phyloP scores from a whole-genome alignment of 2,113 vertebrate genomes.

The Heliornis fulica region DNA sequence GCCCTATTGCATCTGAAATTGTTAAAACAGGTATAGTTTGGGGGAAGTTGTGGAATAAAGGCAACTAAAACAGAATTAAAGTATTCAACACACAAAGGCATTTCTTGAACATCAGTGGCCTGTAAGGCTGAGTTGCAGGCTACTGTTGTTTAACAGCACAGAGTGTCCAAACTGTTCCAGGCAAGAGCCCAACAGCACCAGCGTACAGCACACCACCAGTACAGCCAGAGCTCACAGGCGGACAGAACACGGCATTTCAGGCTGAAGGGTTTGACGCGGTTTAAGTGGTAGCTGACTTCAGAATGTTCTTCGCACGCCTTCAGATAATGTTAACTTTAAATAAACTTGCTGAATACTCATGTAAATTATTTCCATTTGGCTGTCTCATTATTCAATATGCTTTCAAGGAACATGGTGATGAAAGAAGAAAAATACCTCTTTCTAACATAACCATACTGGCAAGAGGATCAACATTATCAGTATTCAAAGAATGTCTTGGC shows the following conservation, averaged over 20 bases:
- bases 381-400: conserved; percentile 78
- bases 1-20: neutral
- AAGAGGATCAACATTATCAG: conserved; percentile 80
- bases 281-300: conserved; percentile 36
- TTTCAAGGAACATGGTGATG: conserved; percentile 83
- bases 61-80: neutral
- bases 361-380: conserved; percentile 74
- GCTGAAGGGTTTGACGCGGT: neutral
- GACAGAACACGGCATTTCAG: neutral
- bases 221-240: neutral
- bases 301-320: conserved; percentile 41
- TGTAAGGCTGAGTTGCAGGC: neutral
- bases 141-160: neutral
- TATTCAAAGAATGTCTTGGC: conserved; percentile 82
- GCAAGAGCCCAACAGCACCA: neutral
- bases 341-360: conserved; percentile 71
- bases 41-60: neutral
- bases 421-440: conserved; percentile 82
- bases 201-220: neutral
- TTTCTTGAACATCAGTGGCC: neutral
- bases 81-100: neutral
- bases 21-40: neutral
- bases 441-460: conserved; percentile 81
- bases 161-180: neutral
- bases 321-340: conserved; percentile 72